Percentiles rank a stretch among this genome's conserved stretches.
Conservation (phyloP, 2,888 invertebrate genomes). For the Lithophane ornitopus region DNA sequence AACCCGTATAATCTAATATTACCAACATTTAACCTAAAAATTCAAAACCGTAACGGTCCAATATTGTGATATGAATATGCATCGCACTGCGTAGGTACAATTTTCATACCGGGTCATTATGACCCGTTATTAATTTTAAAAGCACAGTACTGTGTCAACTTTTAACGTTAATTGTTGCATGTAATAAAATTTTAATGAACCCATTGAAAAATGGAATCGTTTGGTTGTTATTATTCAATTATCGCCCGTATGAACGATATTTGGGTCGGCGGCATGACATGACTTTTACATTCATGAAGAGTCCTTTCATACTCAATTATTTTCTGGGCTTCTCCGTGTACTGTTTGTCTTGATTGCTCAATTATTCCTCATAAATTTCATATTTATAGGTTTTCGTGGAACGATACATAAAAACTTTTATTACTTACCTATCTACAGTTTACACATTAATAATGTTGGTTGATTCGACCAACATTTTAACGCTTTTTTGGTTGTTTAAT, state of each 20-base stretch:
- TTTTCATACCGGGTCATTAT: conserved; percentile 58
- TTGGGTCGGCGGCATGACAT: conserved; percentile 29
- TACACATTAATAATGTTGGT: not conserved
- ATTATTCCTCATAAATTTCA: not conserved
- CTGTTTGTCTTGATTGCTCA: not conserved
- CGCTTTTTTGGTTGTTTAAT: no score
- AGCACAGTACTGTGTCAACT: conserved; percentile 48
- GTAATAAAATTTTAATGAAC: conserved; percentile 78
- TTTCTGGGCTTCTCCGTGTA: not conserved
- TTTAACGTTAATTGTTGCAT: conserved; percentile 66
- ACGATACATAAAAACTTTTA: not conserved
- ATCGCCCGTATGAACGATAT: conserved; percentile 73
- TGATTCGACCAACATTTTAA: not conserved
- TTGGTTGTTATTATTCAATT: conserved; percentile 78
- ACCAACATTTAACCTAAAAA: conserved; percentile 30
- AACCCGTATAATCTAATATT: not conserved
- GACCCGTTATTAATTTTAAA: conserved; percentile 55
- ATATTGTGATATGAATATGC: conserved; percentile 42
- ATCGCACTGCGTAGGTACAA: conserved; percentile 8
- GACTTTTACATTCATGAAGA: conserved; percentile 28
- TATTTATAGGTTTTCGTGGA: not conserved
- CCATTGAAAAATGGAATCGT: conserved; percentile 77
- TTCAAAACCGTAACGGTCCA: conserved; percentile 18
- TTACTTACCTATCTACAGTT: not conserved
- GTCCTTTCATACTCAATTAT: conserved; percentile 26